These are phyloP conservation scores for Campylorhamphus procurvoides DNA, from an alignment of 2,113 vertebrate genomes.

Conservation along the genomic window DNA sequence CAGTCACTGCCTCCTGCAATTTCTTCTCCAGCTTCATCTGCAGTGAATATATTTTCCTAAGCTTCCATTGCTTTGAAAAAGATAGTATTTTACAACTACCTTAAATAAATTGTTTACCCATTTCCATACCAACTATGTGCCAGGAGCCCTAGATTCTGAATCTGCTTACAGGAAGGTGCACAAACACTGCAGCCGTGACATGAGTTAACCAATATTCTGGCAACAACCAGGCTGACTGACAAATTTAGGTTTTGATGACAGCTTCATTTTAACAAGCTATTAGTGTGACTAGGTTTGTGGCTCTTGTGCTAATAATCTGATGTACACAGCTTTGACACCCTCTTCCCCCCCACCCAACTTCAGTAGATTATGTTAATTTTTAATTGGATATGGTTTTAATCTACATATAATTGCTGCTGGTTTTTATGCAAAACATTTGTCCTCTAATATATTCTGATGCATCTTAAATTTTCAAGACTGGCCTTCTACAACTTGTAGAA, in stretches of 20 bases:
- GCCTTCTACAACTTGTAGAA: neutral
- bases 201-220: neutral
- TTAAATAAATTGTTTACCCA: neutral
- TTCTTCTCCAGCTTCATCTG: neutral
- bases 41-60: neutral
- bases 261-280: neutral
- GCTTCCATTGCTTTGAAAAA: neutral
- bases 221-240: neutral
- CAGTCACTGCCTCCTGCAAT: neutral
- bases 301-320: neutral
- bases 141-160: neutral
- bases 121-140: neutral
- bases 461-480: neutral
- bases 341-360: neutral
- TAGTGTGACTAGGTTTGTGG: neutral
- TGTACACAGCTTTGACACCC: neutral
- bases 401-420: neutral
- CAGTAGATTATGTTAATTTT: neutral
- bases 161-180: neutral
- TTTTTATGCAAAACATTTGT: constrained; percentile 8
- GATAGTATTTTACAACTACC: neutral
- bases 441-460: neutral
- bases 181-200: neutral
- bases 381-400: neutral
- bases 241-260: neutral